Percentiles rank a stretch among this genome's conserved stretches.
phyloP scores from a whole-genome alignment of 1,140 invertebrate genomes.

The Camponotus floridanus region DNA sequence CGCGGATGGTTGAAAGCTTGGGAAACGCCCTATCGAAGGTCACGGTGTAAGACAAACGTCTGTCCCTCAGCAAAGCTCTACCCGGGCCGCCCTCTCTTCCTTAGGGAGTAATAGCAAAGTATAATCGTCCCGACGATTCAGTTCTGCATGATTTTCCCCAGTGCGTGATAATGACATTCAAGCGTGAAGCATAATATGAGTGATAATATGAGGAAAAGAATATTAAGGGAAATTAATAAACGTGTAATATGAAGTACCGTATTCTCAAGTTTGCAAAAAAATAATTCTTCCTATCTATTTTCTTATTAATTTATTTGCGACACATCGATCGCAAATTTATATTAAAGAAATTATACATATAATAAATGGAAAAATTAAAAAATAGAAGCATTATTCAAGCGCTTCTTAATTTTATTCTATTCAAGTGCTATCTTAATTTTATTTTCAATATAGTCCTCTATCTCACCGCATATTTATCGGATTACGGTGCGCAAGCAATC shows the following conservation, averaged over 20 bases:
- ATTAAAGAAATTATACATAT: no score
- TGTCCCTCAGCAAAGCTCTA: slow-evolving; percentile 13
- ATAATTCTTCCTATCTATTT: neutral
- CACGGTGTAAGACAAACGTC: slow-evolving; percentile 42
- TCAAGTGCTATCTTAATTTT: neutral
- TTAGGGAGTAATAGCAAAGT: neutral
- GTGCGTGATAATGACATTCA: neutral
- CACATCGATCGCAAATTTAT: neutral
- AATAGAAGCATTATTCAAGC: neutral
- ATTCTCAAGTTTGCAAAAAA: neutral
- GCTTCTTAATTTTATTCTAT: no score
- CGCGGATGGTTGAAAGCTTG: slow-evolving; percentile 4
- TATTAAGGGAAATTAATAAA: neutral
- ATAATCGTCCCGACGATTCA: slow-evolving; percentile 10
- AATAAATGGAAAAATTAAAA: neutral
- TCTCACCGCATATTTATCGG: neutral
- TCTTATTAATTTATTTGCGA: neutral
- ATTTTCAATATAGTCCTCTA: neutral
- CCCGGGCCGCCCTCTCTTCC: neutral
- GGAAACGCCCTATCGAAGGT: slow-evolving; percentile 50
- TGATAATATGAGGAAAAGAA: neutral
- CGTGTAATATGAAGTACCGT: no score
- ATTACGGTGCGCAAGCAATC: slow-evolving; percentile 1
- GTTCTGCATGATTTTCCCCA: neutral
- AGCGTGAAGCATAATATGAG: neutral